These are phyloP conservation scores for Sebastes wilsoni DNA, from an alignment of 2,797 vertebrate species.

Conservation along the genomic window DNA sequence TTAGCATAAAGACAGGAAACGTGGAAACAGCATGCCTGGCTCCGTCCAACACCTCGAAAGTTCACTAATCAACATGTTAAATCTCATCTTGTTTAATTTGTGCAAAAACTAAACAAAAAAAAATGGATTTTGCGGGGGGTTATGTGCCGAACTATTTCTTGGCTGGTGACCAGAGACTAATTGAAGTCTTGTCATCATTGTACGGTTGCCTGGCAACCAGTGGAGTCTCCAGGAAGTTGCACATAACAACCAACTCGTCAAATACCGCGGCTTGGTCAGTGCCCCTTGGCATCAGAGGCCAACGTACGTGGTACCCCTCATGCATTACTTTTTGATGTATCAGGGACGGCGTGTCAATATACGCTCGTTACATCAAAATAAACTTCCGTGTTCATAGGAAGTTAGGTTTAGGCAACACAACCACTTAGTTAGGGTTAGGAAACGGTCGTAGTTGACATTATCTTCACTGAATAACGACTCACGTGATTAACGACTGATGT, in stretches of 20 bases:
- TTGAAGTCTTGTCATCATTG: not conserved
- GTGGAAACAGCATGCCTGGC: not conserved
- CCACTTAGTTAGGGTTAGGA: no score
- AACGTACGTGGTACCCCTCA: accelerated
- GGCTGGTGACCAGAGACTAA: not conserved
- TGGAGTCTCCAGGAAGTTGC: not conserved
- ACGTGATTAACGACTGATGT: no score
- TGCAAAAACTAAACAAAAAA: not conserved
- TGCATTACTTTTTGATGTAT: no score
- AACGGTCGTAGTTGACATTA: no score
- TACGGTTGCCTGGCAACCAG: not conserved
- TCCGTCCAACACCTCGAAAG: not conserved
- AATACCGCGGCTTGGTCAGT: no score
- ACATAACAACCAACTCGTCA: no score
- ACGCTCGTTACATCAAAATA: no score
- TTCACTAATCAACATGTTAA: not conserved
- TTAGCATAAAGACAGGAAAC: not conserved
- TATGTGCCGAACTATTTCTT: not conserved
- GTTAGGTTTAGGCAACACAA: no score
- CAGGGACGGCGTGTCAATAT: no score
- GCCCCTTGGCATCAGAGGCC: no score
- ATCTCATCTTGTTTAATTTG: not conserved
- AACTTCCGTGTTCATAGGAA: no score
- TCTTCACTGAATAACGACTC: no score
- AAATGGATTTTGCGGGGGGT: not conserved